Evolutionary conservation across 2,113 vertebrate genomes (phyloP), one percentile per base, ranked within the genome.

Genomic region (Melanostigma gelatinosum): DNA sequence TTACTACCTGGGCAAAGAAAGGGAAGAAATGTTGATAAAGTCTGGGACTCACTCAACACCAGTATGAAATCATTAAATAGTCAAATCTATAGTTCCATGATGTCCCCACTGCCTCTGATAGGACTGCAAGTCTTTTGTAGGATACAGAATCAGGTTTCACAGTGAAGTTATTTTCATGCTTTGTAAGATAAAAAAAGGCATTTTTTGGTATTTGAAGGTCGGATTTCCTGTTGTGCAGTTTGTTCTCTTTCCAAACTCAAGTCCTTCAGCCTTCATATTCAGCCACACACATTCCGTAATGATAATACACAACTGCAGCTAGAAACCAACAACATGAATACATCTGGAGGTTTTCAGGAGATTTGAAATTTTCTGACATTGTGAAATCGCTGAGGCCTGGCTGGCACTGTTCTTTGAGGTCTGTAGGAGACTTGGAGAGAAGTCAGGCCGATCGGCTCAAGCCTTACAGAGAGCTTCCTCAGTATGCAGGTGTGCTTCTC

Each of bases 401-500:
- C 61, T 36, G 78, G 68, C 34, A 29, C 54, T 10, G 69, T 16
- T 77, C 69, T 87, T 85, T 90, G 84, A 84, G 81, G 50, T 77
- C 44, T 78, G 54, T 32, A 24, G 58, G n/a, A 54, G 58, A 55
- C 46, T 38, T 44, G 42, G 32, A 63, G 29, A 67, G 72, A 87
- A 83, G 85, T 87, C 60, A 78, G 80, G 11, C 24, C 74, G 79
- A 85, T 91, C 83, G 80, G 74, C 70, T 89, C 48, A 67, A 75
- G 77, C 69, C 61, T 40, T 74, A 48, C 68, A 83, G 78, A 88
- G 79, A 36, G 73, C 87, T 80, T 88, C 82, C 79, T 87, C 83
- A 64, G 86, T 85, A 82, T 90, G 88, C 85, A 91, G 85, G 87
- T 83, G 79, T 86, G 83, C 69, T 72, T 84, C 81, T 87, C 77